Conservation (phyloP, 2,888 invertebrate genomes). For the Selenia dentaria region DNA sequence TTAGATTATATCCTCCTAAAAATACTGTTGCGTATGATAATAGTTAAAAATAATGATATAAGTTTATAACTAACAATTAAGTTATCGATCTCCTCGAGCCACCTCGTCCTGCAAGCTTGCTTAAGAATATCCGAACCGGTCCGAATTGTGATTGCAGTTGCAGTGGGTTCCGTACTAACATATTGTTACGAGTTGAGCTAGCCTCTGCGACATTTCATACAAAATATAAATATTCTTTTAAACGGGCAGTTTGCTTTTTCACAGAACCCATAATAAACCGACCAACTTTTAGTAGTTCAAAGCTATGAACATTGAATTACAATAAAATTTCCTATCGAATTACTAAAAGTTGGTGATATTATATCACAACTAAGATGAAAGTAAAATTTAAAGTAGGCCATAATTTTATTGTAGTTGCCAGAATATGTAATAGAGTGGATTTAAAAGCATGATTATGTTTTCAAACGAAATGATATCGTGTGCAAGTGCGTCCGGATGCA, state of each 20-base stretch:
- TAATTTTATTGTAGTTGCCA: conserved; percentile 17
- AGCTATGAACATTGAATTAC: conserved; percentile 11
- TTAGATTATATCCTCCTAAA: conserved; percentile 75
- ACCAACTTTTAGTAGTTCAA: background rate
- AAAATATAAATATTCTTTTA: conserved; percentile 16
- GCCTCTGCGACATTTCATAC: conserved; percentile 27
- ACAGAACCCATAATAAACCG: conserved; percentile 5
- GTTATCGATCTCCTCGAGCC: conserved; percentile 43
- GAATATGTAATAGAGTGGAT: conserved; percentile 1
- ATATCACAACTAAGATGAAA: conserved; percentile 44
- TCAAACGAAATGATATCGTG: conserved; percentile 45
- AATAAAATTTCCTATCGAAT: background rate
- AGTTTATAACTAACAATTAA: conserved; percentile 70
- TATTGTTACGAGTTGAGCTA: conserved; percentile 20
- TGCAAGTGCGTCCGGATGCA: conserved; percentile 43
- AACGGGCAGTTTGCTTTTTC: conserved; percentile 4
- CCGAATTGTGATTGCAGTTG: conserved; percentile 11
- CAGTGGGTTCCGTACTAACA: conserved; percentile 40
- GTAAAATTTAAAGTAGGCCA: conserved; percentile 44
- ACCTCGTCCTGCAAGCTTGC: conserved; percentile 43
- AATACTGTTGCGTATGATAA: conserved; percentile 82
- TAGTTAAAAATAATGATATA: conserved; percentile 83
- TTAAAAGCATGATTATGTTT: conserved; percentile 52
- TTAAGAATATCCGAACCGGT: conserved; percentile 34
- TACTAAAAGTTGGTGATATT: conserved; percentile 42